Base-by-base conservation (phyloP, 2,888 invertebrate genomes). In the Drosophila gaucha region DNA sequence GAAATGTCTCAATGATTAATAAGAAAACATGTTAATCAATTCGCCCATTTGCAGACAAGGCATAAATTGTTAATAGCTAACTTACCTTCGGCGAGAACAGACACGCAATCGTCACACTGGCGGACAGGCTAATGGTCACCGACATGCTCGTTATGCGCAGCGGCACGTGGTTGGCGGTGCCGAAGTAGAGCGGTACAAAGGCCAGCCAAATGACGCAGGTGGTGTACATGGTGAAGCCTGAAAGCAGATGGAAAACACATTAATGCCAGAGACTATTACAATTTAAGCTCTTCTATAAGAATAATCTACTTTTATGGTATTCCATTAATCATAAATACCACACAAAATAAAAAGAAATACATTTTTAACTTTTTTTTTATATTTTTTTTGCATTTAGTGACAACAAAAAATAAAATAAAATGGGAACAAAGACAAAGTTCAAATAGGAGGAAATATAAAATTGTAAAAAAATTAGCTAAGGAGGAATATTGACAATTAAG, bases 191-290 rank as follows among this genome's bases (percentile, higher is more conserved):
- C 6, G 99, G 98, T 58, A 99, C 97, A 92, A 99, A 99, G 18
- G 99, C 99, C 75, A 98, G 93, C 99, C 99, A 99, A 90, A 99
- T 98, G 72, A 98, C 97, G 91, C 98, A 98, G 26, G 98, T 99
- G 39, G 98, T 98, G 93, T 98, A 99, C 99, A 99, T 99, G 22
- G 99, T 98, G 92, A 99, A 99, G 60, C 97, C 96, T 96, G 92
- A 1, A 72, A 49, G 44, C 41, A 24, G 43, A 55, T 28, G 16
- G 12, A 10, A 0, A 5, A 8, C 14, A 18, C 28, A 64, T 54
- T 57, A 56, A 49, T 36, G 14, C n/a, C 10, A 14, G n/a, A 9
- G 12, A 6, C n/a, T 33, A 60, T 20, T 26, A 30, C 3, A 30
- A 12, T 16, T 24, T 30, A 41, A 22, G 12, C 12, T 4, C 12